Evolutionary conservation across 2,797 vertebrate species (phyloP), one percentile per base, ranked within the genome.

Genomic region (Fratercula arctica): DNA sequence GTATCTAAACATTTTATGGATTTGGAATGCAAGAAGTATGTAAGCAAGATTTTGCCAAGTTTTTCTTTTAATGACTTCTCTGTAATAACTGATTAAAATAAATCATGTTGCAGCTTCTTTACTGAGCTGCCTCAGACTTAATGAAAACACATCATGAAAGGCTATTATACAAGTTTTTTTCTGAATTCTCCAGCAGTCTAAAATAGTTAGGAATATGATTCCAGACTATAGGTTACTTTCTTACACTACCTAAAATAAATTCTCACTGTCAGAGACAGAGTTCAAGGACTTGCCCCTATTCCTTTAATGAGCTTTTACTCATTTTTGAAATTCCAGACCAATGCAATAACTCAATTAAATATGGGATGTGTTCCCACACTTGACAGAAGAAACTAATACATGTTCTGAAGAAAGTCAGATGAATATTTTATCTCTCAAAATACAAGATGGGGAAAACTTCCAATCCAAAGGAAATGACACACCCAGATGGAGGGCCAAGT

Each of bases 61-160:
- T 74, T 20, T 57, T 73, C 85, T 67, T 89, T 91, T 86, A 90
- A 91, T 82, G 60, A 85, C 45, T 90, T 85, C 67, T 88, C 73
- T 85, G 31, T 95, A 95, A 91, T 84, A 93, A 87, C 54, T 85
- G 94, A 91, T 94, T 93, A 79, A 88, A 95, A 90, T 95, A 96
- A 85, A 95, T 95, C 90, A 87, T 57, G 16, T 35, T 85, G 46
- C 21, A 94, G 45, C 56, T 77, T 91, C 90, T 93, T 95, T 82
- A 77, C 63, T 85, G 90, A 89, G 74, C 67, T 95, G 70, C 69
- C 70, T 94, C 90, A 87, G 51, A 89, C 59, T 79, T 95, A 82
- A 95, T 73, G 85, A 94, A 87, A 95, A 81, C 85, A 93, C 54
- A 96, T 67, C 74, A 85, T 5, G 2, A 54, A 87, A 89, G n/a